Percentiles rank a stretch among this genome's conserved stretches.
Evolutionary conservation across 2,113 vertebrate genomes (phyloP).

Genomic region (Lepisosteus oculatus): DNA sequence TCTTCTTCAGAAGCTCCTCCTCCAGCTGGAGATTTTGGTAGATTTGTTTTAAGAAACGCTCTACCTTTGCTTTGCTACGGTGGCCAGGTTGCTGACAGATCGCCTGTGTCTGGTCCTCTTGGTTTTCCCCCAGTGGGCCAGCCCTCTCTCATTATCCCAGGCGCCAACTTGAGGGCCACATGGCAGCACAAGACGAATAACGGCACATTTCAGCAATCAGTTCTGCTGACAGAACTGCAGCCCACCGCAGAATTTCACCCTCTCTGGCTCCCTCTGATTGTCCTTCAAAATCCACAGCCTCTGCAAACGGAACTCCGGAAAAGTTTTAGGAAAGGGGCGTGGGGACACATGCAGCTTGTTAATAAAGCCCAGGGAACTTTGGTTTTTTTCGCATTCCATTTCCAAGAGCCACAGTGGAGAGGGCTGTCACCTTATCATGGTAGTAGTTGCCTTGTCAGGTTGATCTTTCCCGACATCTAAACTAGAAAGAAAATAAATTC

Average conservation of each 20-base stretch:
- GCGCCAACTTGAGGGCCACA: slow-evolving; percentile 58
- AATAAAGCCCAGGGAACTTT: background rate
- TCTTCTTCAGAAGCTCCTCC: background rate
- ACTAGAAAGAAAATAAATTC: no score
- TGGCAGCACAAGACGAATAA: slow-evolving; percentile 79
- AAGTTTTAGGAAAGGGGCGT: background rate
- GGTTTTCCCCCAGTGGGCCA: slow-evolving; percentile 68
- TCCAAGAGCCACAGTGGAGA: no score
- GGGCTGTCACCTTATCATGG: no score
- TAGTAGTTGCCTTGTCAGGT: no score
- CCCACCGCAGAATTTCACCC: slow-evolving; percentile 72
- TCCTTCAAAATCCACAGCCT: slow-evolving; percentile 56
- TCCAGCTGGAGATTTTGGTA: background rate
- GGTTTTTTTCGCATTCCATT: no score
- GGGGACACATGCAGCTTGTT: background rate
- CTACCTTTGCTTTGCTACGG: slow-evolving; percentile 6
- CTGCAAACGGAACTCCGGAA: background rate
- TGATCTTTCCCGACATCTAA: no score
- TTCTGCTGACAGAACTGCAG: slow-evolving; percentile 79
- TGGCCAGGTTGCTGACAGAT: slow-evolving; percentile 65
- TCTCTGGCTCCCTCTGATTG: slow-evolving; percentile 55
- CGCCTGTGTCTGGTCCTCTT: slow-evolving; percentile 55
- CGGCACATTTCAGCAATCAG: slow-evolving; percentile 70
- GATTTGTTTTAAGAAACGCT: background rate
- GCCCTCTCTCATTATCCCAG: slow-evolving; percentile 75